Evolutionary conservation across 2,113 vertebrate genomes (phyloP), one percentile per base, ranked within the genome.

Genomic region (Hippocampus mohnikei): DNA sequence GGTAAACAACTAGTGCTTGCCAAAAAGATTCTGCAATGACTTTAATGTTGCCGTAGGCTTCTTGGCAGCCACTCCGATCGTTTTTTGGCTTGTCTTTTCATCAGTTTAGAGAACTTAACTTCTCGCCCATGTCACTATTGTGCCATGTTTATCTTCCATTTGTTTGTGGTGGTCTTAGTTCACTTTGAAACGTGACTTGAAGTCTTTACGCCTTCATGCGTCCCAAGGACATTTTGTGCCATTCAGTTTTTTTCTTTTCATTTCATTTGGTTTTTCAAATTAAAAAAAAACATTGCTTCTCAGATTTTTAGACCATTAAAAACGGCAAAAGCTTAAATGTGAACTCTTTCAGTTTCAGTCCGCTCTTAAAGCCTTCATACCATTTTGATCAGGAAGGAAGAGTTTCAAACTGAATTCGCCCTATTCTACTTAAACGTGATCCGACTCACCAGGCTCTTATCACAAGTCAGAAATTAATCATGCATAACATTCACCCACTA

Each of bases 1-100:
- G n/a, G 63, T 65, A 65, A 65, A 65, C 63, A 65, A 25, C 23
- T n/a, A 65, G 23, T 27, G 63, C 41, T 65, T 23, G 63, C 41
- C 63, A 65, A 16, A 23, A 65, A 25, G 18, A 41, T 25, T 65
- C 41, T 41, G 62, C 40, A 63, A 65, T 25, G 7, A 25, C 41
- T 65, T 46, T 65, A 46, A 64, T 64, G 62, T 64, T 64, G 21
- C 41, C 23, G 21, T 44, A 2, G 40, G 40, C 21, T 12, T 23
- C 37, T 64, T 64, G 62, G 62, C 61, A 64, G 40, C 6, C 40
- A 15, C 5, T 12, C 21, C 23, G 37, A 42, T 11, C 40, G 13
- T 12, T 42, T 64, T 62, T 64, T 13, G 20, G 29, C 21, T 23
- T 44, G 21, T 7, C 62, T 64, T 64, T 64, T 64, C 62, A 64